Conservation (phyloP, 2,888 invertebrate genomes). For the Aethes cnicana region DNA sequence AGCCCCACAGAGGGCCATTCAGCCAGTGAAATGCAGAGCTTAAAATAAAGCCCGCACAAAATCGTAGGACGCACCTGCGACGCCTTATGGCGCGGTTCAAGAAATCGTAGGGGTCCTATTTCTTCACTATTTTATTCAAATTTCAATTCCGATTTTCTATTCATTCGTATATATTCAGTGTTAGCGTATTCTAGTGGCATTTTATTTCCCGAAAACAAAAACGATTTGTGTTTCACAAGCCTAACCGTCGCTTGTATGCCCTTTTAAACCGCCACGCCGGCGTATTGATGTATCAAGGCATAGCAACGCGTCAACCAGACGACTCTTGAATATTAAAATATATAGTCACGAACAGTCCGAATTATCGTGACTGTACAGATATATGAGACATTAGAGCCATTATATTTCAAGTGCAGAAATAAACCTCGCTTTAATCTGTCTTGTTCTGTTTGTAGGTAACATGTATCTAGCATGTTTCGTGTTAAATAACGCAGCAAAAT, state of each 20-base stretch:
- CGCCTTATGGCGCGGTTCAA: conserved; percentile 2
- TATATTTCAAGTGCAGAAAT: conserved; percentile 17
- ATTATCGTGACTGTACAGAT: conserved; percentile 49
- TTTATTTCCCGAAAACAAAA: conserved; percentile 24
- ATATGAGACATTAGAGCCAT: conserved; percentile 41
- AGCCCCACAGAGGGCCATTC: conserved; percentile 56
- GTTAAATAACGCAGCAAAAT: neutral
- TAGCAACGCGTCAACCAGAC: conserved; percentile 58
- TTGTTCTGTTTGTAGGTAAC: too few relatives aligned
- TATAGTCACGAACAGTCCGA: conserved; percentile 64
- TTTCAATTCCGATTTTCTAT: conserved; percentile 7
- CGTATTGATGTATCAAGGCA: conserved; percentile 71
- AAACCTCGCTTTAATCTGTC: conserved; percentile 24
- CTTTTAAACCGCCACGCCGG: conserved; percentile 8
- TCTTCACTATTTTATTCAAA: conserved; percentile 14
- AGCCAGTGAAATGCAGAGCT: conserved; percentile 58
- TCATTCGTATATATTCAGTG: conserved; percentile 13
- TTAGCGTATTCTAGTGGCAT: conserved; percentile 13
- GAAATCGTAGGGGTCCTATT: conserved; percentile 15
- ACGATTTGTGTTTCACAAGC: conserved; percentile 1
- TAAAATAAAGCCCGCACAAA: conserved; percentile 46
- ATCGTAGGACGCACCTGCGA: conserved; percentile 28
- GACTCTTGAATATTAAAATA: conserved; percentile 65
- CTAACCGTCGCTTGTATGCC: conserved; percentile 6
- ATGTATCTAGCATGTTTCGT: neutral